phyloP scores from a whole-genome alignment of 2,113 vertebrate genomes.

The Bambusicola thoracicus region DNA sequence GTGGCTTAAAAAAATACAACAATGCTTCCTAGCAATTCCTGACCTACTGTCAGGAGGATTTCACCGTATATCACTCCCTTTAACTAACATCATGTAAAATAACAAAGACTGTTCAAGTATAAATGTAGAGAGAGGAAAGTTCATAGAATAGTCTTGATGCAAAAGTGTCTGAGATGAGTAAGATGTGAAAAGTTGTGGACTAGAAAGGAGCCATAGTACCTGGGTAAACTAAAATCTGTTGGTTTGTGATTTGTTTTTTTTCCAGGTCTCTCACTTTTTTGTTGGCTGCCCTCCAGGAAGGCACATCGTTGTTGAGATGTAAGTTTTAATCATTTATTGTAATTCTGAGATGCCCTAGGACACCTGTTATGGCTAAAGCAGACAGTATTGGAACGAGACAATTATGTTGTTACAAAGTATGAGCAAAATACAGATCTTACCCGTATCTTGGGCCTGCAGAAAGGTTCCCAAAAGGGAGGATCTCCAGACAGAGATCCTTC shows the following conservation, averaged over 20 bases:
- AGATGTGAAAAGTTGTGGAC: not conserved
- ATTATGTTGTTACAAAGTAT: too few species aligned
- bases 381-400: too few species aligned
- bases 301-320: slow-evolving; percentile 6
- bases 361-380: too few species aligned
- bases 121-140: not conserved
- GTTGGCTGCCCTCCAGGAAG: slow-evolving; percentile 34
- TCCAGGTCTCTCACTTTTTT: slow-evolving; percentile 35
- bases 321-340: slow-evolving; percentile 12
- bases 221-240: not conserved
- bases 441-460: too few species aligned
- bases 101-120: not conserved
- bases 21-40: not conserved
- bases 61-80: not conserved
- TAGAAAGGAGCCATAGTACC: not conserved
- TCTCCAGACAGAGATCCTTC: too few species aligned
- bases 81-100: not conserved
- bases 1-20: not conserved
- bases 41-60: not conserved
- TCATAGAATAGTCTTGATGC: not conserved
- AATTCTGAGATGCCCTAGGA: not conserved
- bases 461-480: too few species aligned
- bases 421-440: too few species aligned
- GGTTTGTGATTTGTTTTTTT: not conserved
- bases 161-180: not conserved